Percentiles rank a stretch among this genome's conserved stretches.
Conservation (phyloP, 1,140 invertebrate species). For the Rhopalosiphum padi region DNA sequence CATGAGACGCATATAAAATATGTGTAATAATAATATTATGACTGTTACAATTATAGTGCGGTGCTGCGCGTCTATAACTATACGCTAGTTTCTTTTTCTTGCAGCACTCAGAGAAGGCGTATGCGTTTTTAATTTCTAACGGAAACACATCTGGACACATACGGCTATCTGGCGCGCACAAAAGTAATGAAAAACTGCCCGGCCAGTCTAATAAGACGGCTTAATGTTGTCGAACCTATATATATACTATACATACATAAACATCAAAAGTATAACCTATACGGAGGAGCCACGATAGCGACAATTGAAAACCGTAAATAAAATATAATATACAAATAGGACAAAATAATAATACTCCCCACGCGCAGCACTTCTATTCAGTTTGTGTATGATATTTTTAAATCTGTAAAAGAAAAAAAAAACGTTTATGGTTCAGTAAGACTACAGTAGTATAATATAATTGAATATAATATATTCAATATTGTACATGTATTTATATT, state of each 20-base stretch:
- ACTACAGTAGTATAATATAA: not conserved
- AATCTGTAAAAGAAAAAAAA: not conserved
- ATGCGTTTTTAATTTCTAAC: conserved; percentile 39
- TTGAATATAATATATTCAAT: not conserved
- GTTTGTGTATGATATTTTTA: not conserved
- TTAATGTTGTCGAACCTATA: not conserved
- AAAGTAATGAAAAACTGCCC: not conserved
- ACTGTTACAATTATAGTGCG: not conserved
- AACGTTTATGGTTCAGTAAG: not conserved
- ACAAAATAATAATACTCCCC: not conserved
- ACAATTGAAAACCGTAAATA: not conserved
- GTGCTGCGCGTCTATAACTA: not conserved
- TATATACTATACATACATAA: not conserved
- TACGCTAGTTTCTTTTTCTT: not conserved
- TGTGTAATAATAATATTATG: not conserved
- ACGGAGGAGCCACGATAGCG: too few relatives aligned
- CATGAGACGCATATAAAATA: not conserved
- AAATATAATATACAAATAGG: not conserved
- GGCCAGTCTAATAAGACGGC: not conserved
- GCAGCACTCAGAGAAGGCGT: conserved; percentile 29
- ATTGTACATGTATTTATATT: not conserved
- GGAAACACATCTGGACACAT: conserved; percentile 3
- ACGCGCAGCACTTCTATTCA: not conserved
- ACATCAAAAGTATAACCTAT: not conserved
- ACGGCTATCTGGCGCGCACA: not conserved